Evolutionary conservation across 1,140 invertebrate genomes (phyloP).

Genomic region (Rhizoglyphus robini): DNA sequence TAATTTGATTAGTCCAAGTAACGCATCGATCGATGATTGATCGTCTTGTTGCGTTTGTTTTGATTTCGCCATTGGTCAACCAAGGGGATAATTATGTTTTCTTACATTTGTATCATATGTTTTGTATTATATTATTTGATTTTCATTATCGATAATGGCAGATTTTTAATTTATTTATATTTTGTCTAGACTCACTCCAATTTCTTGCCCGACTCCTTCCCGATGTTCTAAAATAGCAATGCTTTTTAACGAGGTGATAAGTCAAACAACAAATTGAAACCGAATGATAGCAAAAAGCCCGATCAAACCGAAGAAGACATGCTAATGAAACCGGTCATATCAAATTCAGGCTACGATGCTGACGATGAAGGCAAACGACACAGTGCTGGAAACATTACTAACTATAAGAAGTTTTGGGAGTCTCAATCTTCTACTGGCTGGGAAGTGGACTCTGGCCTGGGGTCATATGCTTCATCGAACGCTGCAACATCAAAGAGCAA

Average conservation of each 20-base stretch:
- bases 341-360: conserved; percentile 9
- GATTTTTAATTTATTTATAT: not conserved
- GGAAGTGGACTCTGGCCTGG: conserved; percentile 3
- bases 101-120: too few species aligned
- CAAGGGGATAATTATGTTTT: too few species aligned
- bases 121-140: too few species aligned
- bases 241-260: not conserved
- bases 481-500: conserved; percentile 13
- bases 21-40: too few species aligned
- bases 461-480: not conserved
- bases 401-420: conserved; percentile 81
- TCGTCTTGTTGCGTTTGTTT: too few species aligned
- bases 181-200: not conserved
- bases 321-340: conserved; percentile 1
- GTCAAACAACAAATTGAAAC: not conserved
- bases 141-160: too few species aligned
- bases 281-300: not conserved
- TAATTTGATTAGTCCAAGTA: too few species aligned
- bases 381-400: conserved; percentile 80
- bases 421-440: not conserved
- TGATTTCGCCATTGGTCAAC: too few species aligned
- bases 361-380: conserved; percentile 54
- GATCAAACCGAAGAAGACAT: not conserved
- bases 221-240: conserved; percentile 17
- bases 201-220: conserved; percentile 18